Conservation (phyloP, 2,888 invertebrate species). For the Carabus problematicus region DNA sequence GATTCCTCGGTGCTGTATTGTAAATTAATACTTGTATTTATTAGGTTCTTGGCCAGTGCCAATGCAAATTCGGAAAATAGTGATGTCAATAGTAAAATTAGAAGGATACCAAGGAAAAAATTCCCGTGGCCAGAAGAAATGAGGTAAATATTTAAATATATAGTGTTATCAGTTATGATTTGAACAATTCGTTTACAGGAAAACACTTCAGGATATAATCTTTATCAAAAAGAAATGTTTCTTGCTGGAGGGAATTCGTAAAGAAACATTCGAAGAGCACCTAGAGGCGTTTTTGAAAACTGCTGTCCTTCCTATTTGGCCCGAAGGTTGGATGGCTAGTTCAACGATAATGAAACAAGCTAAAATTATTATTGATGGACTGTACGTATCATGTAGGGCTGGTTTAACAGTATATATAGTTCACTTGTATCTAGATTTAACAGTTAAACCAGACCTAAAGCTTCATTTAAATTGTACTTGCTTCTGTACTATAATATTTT, state of each 20-base stretch:
- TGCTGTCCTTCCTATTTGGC: slow-evolving; percentile 63
- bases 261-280: slow-evolving; percentile 61
- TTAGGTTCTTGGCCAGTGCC: slow-evolving; percentile 36
- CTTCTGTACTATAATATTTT: background rate
- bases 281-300: slow-evolving; percentile 60
- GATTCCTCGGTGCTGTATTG: slow-evolving; percentile 17
- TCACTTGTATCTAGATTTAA: background rate
- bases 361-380: slow-evolving; percentile 45
- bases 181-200: slow-evolving; percentile 49
- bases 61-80: slow-evolving; percentile 49
- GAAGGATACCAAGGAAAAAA: slow-evolving; percentile 71
- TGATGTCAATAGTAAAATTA: slow-evolving; percentile 64
- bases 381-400: slow-evolving; percentile 40
- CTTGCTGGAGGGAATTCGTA: slow-evolving; percentile 56
- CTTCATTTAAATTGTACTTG: too few species aligned
- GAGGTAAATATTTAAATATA: slow-evolving; percentile 59
- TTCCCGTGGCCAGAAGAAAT: slow-evolving; percentile 76
- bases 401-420: background rate
- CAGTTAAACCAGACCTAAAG: background rate
- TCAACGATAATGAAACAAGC: slow-evolving; percentile 54
- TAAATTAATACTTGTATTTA: slow-evolving; percentile 8
- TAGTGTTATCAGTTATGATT: slow-evolving; percentile 9
- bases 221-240: slow-evolving; percentile 54
- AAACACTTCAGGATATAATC: slow-evolving; percentile 54
- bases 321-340: slow-evolving; percentile 64